Percentiles rank a stretch among this genome's conserved stretches.
phyloP scores from a whole-genome alignment of 2,797 vertebrate species.

The Acanthurus leucopareius region DNA sequence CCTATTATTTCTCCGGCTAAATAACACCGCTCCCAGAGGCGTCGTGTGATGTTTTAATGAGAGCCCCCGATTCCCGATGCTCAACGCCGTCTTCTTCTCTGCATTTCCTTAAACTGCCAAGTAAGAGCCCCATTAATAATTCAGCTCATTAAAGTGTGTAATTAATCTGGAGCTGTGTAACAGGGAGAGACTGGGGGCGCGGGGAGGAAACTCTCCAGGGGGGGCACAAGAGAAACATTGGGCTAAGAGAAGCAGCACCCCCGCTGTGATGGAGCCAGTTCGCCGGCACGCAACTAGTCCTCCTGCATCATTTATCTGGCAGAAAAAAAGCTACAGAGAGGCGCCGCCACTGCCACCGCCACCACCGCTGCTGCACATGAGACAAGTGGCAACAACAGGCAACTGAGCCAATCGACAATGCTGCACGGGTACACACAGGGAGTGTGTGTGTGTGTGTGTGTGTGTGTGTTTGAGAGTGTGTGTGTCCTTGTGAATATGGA shows the following conservation, averaged over 20 bases:
- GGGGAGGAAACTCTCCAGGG: constrained; percentile 72
- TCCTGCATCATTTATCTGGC: constrained; percentile 83
- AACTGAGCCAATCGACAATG: constrained; percentile 71
- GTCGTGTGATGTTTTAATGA: constrained; percentile 97
- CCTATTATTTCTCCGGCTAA: constrained; percentile 92
- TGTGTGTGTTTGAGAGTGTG: constrained; percentile 43
- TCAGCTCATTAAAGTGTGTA: constrained; percentile 99
- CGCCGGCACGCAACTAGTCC: constrained; percentile 66
- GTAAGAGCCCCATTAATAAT: constrained; percentile 99
- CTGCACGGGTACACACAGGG: constrained; percentile 43
- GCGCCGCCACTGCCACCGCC: not conserved
- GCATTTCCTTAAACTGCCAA: constrained; percentile 98
- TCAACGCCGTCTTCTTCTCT: constrained; percentile 90
- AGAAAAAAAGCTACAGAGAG: constrained; percentile 60
- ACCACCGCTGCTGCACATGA: constrained; percentile 35
- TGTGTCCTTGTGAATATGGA: constrained; percentile 33
- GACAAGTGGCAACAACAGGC: constrained; percentile 67
- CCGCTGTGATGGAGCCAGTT: constrained; percentile 72
- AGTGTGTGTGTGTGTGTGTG: constrained; percentile 50
- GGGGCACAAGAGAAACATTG: constrained; percentile 75
- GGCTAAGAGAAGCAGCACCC: constrained; percentile 68
- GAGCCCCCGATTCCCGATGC: constrained; percentile 83
- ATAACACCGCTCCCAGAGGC: constrained; percentile 92
- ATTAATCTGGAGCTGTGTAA: constrained; percentile 93
- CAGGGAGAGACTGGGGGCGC: constrained; percentile 78